Base-by-base conservation (phyloP, 2,888 invertebrate genomes). In the Erannis defoliaria region DNA sequence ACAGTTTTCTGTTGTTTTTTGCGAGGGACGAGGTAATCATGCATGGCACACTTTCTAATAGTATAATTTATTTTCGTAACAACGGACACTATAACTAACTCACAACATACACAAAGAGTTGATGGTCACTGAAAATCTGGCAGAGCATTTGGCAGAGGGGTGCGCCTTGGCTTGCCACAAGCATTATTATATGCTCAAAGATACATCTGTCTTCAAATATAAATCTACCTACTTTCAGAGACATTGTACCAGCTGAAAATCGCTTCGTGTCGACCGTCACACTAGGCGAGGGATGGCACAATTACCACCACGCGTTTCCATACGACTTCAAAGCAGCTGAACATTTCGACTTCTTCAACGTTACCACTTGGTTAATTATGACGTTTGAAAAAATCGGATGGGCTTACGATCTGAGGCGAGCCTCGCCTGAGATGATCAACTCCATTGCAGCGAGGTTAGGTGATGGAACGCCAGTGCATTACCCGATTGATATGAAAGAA, bases 221-320 rank as follows among this genome's bases (percentile, higher is more conserved):
- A 16, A 38, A 38, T 14, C 29, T 29, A 26, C 48, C 61, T 45
- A 48, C 64, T 87, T 88, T 42, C 85, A 94, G 95, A 75, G 84
- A 90, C 76, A 93, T 96, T 74, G 89, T 94, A 64, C 95, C 96
- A 1, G 92, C 94, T 0, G 95, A 96, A 77, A 95, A 95, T 71
- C 84, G 89, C n/a, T 89, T 94, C 50, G 96, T 96, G 0, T 91
- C 95, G 0, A 87, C 94, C 0, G 87, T 94, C 53, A 94, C 95
- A 0, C 78, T 94, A 0, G 95, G 95, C 0, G 95, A 95, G 78
- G 96, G 96, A 2, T 96, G 96, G 95, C 96, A 96, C 83, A 96
- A 96, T 82, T 96, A 96, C 81, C 96, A 96, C 76, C 96, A 96
- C 80, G 94, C 94, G 0, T 96, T 96, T 77, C 96, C 96, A 1